A percentile compares a stretch with the other conserved stretches of the same genome.
Conservation (phyloP, 2,797 vertebrate species). For the Rallus crepitans region DNA sequence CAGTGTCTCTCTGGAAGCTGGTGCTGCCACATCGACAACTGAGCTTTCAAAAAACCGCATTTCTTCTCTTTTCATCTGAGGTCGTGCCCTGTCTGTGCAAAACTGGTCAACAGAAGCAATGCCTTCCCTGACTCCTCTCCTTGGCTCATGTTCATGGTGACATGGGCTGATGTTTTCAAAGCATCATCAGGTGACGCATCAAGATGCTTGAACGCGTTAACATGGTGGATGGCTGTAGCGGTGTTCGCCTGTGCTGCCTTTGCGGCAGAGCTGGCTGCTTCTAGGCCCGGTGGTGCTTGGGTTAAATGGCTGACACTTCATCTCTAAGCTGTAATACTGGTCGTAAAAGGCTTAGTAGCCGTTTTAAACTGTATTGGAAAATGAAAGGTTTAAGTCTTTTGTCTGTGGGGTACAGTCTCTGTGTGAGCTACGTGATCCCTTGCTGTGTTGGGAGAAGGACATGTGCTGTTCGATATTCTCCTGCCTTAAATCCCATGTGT, state of each 20-base stretch:
- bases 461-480: not conserved
- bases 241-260: not conserved
- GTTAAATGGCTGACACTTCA: not conserved
- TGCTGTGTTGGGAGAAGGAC: not conserved
- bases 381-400: not conserved
- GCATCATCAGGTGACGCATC: not conserved
- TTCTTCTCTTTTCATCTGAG: not conserved
- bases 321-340: not conserved
- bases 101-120: not conserved
- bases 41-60: not conserved
- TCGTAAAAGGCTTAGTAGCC: not conserved
- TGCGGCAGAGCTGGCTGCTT: not conserved
- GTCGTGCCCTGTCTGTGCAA: not conserved
- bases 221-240: not conserved
- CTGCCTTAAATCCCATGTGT: not conserved
- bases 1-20: not conserved
- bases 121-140: not conserved
- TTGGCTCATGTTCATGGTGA: not conserved
- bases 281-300: not conserved
- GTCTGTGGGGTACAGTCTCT: not conserved
- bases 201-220: fast-evolving
- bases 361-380: not conserved
- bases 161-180: not conserved
- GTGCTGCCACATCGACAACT: not conserved
- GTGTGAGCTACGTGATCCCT: fast-evolving